These are phyloP conservation scores for Drosophila tanythrix DNA, from an alignment of 2,888 invertebrate species.

Conservation along the genomic window DNA sequence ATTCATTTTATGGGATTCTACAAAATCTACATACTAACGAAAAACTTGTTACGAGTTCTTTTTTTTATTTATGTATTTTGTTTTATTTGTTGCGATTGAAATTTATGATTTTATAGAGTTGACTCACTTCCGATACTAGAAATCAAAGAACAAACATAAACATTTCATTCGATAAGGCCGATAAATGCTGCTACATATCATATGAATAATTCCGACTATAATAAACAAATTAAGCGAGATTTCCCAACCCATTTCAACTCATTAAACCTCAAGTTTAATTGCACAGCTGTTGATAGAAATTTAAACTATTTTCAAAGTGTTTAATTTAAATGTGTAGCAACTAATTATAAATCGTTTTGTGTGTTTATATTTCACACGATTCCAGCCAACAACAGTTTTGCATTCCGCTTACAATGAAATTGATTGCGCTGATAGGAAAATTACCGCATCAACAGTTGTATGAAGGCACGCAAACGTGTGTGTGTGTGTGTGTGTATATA, in stretches of 20 bases:
- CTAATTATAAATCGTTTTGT: conserved; percentile 18
- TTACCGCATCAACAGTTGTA: conserved; percentile 42
- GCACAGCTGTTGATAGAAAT: conserved; percentile 6
- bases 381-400: conserved; percentile 10
- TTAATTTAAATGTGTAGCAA: conserved; percentile 4
- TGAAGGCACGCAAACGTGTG: conserved; percentile 4
- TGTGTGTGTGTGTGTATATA: background rate
- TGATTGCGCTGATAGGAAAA: conserved; percentile 60
- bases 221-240: background rate
- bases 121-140: background rate
- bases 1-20: background rate
- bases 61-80: background rate
- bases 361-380: conserved; percentile 16
- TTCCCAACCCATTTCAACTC: background rate
- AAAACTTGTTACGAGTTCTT: background rate
- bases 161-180: background rate
- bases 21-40: background rate
- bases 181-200: too few species aligned
- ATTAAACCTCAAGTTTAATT: conserved; percentile 3
- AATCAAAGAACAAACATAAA: background rate
- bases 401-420: conserved; percentile 41
- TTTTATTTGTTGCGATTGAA: background rate
- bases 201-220: background rate
- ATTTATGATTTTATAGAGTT: background rate
- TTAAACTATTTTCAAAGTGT: conserved; percentile 6